Base-by-base conservation (phyloP, 1,140 invertebrate genomes). In the Lasioglossum baleicum region DNA sequence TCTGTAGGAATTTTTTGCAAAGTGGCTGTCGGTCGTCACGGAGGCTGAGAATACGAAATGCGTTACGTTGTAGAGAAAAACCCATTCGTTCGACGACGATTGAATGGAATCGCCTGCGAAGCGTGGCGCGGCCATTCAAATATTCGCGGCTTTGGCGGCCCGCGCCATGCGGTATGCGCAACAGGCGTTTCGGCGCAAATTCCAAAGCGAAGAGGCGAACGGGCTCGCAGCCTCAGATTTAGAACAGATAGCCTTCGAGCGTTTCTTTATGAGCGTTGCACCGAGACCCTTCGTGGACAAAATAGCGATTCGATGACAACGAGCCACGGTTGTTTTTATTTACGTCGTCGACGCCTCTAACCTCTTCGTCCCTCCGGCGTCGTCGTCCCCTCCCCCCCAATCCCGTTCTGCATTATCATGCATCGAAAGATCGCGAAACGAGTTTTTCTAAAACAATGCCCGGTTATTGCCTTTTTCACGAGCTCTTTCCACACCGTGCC, bases 231-330 rank as follows among this genome's bases (percentile, higher is more conserved):
- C 48, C 65, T 80, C 81, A 44, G 63, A 86, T 86, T 86, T 86
- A 86, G 84, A 83, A 85, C 80, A 76, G 80, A 82, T 79, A 85
- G 58, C 83, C 76, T 85, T 83, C 75, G 63, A 83, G 67, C 60
- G 31, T 42, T 63, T 76, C 81, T 80, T 86, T 80, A 80, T 74
- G 74, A 83, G 75, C 73, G 60, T 79, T 72, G 72, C 72, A 60
- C 56, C 80, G 31, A 80, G 31, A 80, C 61, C 73, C 81, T 78
- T 83, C 58, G 75, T 68, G 42, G 58, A 60, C 56, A 70, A 84
- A 78, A 84, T 72, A 79, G 66, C 70, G 48, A 58, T 77, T 84
- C 71, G 71, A 65, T 79, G 68, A 80, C n/a, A 85, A 80, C 51
- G 60, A 74, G 44, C 64, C 63, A 56, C 60, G 31, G 15, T 42